Base-by-base conservation (phyloP, 2,797 vertebrate genomes). In the Thamnophis elegans region DNA sequence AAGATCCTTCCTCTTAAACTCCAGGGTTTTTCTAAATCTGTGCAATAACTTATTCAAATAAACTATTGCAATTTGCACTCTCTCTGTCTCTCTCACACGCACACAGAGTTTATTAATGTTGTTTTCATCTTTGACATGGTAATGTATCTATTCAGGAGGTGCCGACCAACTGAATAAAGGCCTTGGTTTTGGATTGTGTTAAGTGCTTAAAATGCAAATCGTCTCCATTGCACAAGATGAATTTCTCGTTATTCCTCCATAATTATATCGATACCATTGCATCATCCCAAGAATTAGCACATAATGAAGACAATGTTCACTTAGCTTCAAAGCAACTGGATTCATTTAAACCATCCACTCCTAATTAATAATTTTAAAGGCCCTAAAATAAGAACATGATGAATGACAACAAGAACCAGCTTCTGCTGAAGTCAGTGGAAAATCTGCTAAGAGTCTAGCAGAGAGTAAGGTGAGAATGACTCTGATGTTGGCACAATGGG, bases 181-280 rank as follows among this genome's bases (percentile, higher is more conserved):
- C 90, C 94, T 95, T 94, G 92, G 94, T 90, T 96, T 94, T 95
- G 92, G 86, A 93, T 65, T 92, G 93, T 92, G 54, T 82, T 93
- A 89, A 91, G 95, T 89, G 92, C 93, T 95, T 96, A 94, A 94
- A 94, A 95, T 90, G 96, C 96, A 96, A 95, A 95, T 92, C 92
- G 94, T 92, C 94, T 94, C 92, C 95, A 90, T 95, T 95, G 93
- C 65, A 94, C 95, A 94, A 87, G 94, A 94, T 13, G 42, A 93
- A 89, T 91, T 95, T 94, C 95, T 96, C 92, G 91, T 95, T 94
- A 95, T 92, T 92, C 68, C 54, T 82, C 53, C 5, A 42, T 89
- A 92, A 94, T 92, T 91, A 94, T 94, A 95, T 96, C 94, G 95
- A 95, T 96, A 96, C 95, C 94, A 93, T 68, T 93, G 87, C 94